These are phyloP conservation scores for Phortica variegata DNA, from an alignment of 1,140 invertebrate genomes.

Conservation along the genomic window DNA sequence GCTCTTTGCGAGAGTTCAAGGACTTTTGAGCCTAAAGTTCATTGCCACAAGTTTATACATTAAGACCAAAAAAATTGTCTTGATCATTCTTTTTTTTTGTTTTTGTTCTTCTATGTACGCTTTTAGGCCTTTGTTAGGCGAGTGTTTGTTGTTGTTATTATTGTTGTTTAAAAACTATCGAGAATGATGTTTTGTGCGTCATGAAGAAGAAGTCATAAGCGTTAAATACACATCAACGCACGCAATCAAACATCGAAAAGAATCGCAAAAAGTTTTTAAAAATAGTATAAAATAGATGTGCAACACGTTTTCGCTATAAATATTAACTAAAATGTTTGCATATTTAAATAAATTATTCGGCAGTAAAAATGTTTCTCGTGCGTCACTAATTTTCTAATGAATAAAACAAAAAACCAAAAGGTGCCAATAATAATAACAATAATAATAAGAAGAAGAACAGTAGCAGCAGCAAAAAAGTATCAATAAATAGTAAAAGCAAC, in stretches of 20 bases:
- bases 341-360: slow-evolving; percentile 3
- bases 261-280: too few relatives aligned
- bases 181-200: too few relatives aligned
- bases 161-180: slow-evolving; percentile 1
- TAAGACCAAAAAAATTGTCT: slow-evolving; percentile 41
- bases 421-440: too few relatives aligned
- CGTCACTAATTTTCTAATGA: slow-evolving; percentile 3
- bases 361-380: too few relatives aligned
- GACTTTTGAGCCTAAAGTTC: slow-evolving; percentile 45
- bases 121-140: neutral
- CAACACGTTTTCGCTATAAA: neutral
- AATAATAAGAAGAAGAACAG: too few relatives aligned
- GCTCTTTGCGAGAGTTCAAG: slow-evolving; percentile 40
- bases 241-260: too few relatives aligned
- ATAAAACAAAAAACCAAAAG: slow-evolving; percentile 19
- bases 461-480: too few relatives aligned
- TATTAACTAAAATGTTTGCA: neutral
- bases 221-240: too few relatives aligned
- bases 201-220: too few relatives aligned
- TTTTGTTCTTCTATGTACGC: neutral
- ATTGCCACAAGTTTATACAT: slow-evolving; percentile 49
- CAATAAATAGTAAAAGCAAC: too few relatives aligned
- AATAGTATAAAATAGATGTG: too few relatives aligned
- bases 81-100: slow-evolving; percentile 11
- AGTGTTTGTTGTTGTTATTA: slow-evolving; percentile 3